These are phyloP conservation scores for Drosophila sturtevanti DNA, from an alignment of 1,140 invertebrate species.

Conservation along the genomic window DNA sequence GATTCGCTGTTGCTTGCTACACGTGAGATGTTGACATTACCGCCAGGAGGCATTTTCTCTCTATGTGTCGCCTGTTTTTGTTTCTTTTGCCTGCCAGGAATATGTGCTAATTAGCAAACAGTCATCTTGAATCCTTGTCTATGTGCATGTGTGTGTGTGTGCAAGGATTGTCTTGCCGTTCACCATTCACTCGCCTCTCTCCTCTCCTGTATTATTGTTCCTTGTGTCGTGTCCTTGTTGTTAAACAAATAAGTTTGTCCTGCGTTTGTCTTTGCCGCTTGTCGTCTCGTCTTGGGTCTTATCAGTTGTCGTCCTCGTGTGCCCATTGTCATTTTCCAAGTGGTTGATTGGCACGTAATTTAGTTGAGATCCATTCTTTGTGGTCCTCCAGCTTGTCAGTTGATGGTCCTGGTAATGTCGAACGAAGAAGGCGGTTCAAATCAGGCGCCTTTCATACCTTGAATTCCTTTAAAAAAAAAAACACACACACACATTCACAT, in stretches of 20 bases:
- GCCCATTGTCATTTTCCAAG: conserved; percentile 72
- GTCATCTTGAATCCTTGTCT: conserved; percentile 30
- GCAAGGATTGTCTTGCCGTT: conserved; percentile 43
- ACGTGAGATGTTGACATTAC: conserved; percentile 76
- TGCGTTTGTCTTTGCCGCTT: conserved; percentile 35
- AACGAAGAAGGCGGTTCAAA: background rate
- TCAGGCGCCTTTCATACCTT: background rate
- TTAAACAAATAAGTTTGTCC: conserved; percentile 72
- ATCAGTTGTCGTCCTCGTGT: conserved; percentile 49
- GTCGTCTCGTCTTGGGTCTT: conserved; percentile 48
- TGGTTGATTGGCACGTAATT: conserved; percentile 80
- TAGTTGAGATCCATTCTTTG: conserved; percentile 49
- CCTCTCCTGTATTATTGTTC: conserved; percentile 16
- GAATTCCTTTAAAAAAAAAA: background rate
- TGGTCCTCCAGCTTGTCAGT: conserved; percentile 17
- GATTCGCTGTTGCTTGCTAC: conserved; percentile 24
- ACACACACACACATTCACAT: too few species aligned
- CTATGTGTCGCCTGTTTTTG: conserved; percentile 32
- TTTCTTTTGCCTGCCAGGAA: conserved; percentile 71
- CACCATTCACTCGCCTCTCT: conserved; percentile 21
- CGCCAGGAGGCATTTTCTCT: conserved; percentile 29
- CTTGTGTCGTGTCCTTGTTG: conserved; percentile 44
- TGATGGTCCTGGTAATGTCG: conserved; percentile 20
- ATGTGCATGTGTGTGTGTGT: conserved; percentile 2
- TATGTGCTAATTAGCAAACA: conserved; percentile 80